Base-by-base conservation (phyloP, 2,113 vertebrate species). In the Cyprinodon variegatus region DNA sequence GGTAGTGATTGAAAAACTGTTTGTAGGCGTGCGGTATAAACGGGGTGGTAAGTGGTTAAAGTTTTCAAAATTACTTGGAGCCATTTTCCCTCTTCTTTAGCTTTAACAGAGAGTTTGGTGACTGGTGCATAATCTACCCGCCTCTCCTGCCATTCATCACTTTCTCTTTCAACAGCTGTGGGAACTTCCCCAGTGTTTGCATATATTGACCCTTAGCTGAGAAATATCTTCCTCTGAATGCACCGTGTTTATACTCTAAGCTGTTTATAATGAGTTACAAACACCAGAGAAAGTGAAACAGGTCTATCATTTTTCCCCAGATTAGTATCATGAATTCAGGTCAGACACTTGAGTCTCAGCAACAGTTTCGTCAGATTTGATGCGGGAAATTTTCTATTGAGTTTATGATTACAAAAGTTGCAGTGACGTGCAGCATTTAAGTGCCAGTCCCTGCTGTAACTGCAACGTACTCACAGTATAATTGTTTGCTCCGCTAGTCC, bases 181-280 rank as follows among this genome's bases (percentile, higher is more conserved):
- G 85, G 84, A 82, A 85, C 86, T 85, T 80, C 86, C 84, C 81
- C 39, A 29, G 20, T 70, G 20, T 84, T 82, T 80, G 68, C 66
- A 61, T 74, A 61, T 72, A 38, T 65, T 40, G 61, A 79, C 62
- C 71, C 61, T 61, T 72, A 71, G 40, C 36, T 69, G 64, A 79
- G 61, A 67, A 38, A 15, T 11, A 62, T 68, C 73, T 4, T 4
- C 50, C 2, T 53, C 50, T 72, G 4, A 68, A 5, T 68, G 38
- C 15, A 53, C 65, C 22, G 29, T 71, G n/a, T 61, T n/a, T 62
- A 29, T 0, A 20, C 15, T 62, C 38, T 39, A 20, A 65, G 53
- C 65, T 45, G 41, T 39, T 22, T 15, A 20, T 60, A n/a, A 15
- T 43, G 11, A 60, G 39, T 45, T 20, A 11, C 15, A 13, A 11